Evolutionary conservation across 2,113 vertebrate genomes (phyloP).

Genomic region (Silurus asotus): DNA sequence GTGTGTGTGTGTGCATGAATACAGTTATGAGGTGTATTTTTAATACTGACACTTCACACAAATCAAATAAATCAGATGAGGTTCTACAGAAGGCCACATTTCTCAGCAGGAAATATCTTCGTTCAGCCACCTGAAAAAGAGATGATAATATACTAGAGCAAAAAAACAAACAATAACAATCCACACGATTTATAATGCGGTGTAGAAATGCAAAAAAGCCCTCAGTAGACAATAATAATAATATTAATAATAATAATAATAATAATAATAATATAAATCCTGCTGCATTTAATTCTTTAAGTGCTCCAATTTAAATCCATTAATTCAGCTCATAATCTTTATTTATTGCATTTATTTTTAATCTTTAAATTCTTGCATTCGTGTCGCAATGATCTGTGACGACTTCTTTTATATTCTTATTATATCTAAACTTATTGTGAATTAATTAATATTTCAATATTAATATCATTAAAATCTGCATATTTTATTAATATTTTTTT

Average conservation of each 20-base stretch:
- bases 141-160: too few species aligned
- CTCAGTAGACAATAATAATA: slow-evolving; percentile 7
- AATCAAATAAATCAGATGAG: neutral
- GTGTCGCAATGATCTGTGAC: slow-evolving; percentile 65
- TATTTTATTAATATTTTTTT: neutral
- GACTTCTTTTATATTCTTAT: slow-evolving; percentile 53
- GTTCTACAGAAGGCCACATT: too few species aligned
- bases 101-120: too few species aligned
- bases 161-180: neutral
- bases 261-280: slow-evolving; percentile 34
- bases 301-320: slow-evolving; percentile 55
- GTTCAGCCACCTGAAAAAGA: neutral
- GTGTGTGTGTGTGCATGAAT: neutral
- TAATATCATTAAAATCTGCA: neutral
- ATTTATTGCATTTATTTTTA: slow-evolving; percentile 62
- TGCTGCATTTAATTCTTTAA: slow-evolving; percentile 47
- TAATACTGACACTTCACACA: neutral
- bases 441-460: slow-evolving; percentile 53
- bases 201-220: neutral
- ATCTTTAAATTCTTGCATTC: neutral
- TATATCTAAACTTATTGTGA: slow-evolving; percentile 53
- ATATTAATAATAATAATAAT: slow-evolving; percentile 33
- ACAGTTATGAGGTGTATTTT: neutral
- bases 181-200: neutral
- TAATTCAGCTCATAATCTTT: slow-evolving; percentile 69